Evolutionary conservation across 1,140 invertebrate species (phyloP).

Genomic region (Drosophila bocki): DNA sequence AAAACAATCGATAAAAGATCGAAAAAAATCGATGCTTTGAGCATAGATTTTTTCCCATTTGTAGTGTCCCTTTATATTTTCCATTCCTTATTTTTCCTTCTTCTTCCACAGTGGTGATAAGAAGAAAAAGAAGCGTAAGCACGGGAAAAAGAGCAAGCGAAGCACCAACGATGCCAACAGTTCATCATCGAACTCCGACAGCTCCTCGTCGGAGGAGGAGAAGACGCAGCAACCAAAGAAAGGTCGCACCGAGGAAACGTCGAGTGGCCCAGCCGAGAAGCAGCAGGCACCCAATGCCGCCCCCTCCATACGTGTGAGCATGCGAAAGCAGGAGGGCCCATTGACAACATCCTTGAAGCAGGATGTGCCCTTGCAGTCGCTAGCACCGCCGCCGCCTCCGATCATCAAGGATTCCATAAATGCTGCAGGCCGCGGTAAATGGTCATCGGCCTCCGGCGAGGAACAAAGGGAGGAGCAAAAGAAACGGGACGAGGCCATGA

Average conservation of each 20-base stretch:
- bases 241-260: constrained; percentile 24
- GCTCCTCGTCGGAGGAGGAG: constrained; percentile 85
- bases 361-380: constrained; percentile 20
- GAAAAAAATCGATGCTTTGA: too few relatives aligned
- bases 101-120: constrained; percentile 61
- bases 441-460: constrained; percentile 52
- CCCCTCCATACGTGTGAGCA: constrained; percentile 88
- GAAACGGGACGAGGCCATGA: constrained; percentile 85
- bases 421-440: constrained; percentile 76
- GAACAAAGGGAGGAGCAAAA: constrained; percentile 60
- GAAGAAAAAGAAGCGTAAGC: constrained; percentile 87
- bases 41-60: too few relatives aligned
- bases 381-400: constrained; percentile 62
- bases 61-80: too few relatives aligned
- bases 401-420: constrained; percentile 57
- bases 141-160: constrained; percentile 87
- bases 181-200: constrained; percentile 67
- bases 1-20: too few relatives aligned
- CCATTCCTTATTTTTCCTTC: background rate
- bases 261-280: constrained; percentile 76
- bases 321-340: constrained; percentile 88
- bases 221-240: constrained; percentile 84
- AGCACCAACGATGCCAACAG: constrained; percentile 77
- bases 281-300: constrained; percentile 86
- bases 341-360: background rate